Conservation (phyloP, 2,888 invertebrate genomes). For the Cataglyphis cursor region DNA sequence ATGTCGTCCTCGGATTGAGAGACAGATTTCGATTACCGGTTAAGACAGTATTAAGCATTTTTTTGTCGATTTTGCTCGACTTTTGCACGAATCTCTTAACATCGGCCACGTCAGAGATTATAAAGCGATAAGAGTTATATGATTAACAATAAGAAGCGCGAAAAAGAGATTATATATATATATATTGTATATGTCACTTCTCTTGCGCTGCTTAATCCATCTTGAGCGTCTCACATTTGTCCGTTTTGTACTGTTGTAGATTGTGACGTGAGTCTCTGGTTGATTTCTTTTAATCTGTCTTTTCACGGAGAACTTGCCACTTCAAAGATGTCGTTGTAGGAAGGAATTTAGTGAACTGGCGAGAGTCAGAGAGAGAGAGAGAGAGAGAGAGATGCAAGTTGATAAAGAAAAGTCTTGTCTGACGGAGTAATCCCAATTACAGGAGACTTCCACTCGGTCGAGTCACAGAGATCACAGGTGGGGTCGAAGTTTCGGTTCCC, state of each 20-base stretch:
- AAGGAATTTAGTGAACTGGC: constrained; percentile 67
- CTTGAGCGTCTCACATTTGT: not conserved
- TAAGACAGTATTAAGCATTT: constrained; percentile 30
- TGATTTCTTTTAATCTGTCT: constrained; percentile 55
- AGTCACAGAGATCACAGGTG: constrained; percentile 72
- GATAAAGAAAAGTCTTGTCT: constrained; percentile 63
- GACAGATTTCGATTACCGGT: constrained; percentile 28
- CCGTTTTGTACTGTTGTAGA: not conserved
- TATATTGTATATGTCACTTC: constrained; percentile 19
- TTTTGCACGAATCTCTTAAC: constrained; percentile 36
- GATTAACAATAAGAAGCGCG: constrained; percentile 23
- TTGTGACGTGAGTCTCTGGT: constrained; percentile 3
- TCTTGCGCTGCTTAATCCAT: constrained; percentile 1
- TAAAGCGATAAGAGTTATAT: constrained; percentile 16
- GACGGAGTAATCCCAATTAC: constrained; percentile 77
- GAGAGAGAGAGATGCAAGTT: constrained; percentile 35
- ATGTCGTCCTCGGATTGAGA: constrained; percentile 40
- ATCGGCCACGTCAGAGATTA: constrained; percentile 26
- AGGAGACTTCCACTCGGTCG: constrained; percentile 64
- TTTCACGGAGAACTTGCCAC: constrained; percentile 30
- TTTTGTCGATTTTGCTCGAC: constrained; percentile 10
- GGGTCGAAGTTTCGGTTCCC: constrained; percentile 72
- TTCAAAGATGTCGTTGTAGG: constrained; percentile 53
- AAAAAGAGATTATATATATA: constrained; percentile 21
- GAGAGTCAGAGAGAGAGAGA: not conserved